Conservation (phyloP, 2,113 vertebrate species). For the Synchiropus splendidus region DNA sequence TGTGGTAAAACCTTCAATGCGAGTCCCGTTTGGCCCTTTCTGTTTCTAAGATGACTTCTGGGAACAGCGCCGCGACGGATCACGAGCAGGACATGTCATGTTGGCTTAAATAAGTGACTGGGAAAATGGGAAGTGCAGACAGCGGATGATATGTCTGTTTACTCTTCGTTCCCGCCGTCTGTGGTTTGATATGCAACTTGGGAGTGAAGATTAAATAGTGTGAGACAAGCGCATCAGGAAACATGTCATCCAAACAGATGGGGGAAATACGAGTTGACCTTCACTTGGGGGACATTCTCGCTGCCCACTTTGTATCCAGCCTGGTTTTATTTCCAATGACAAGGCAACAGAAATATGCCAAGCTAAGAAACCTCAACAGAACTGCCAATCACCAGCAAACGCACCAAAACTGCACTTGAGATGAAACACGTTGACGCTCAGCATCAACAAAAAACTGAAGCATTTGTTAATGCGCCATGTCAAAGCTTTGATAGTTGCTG, state of each 20-base stretch:
- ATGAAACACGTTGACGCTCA: too few species aligned
- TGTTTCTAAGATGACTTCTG: slow-evolving; percentile 15
- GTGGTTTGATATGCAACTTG: slow-evolving; percentile 27
- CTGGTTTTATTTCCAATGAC: slow-evolving; percentile 8
- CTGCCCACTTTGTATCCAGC: slow-evolving; percentile 9
- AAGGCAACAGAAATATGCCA: slow-evolving; percentile 11
- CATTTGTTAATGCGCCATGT: too few species aligned
- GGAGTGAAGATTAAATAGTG: slow-evolving; percentile 37
- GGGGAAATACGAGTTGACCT: slow-evolving; percentile 21
- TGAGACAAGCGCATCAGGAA: slow-evolving; percentile 23
- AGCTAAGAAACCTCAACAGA: not conserved
- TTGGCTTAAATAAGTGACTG: slow-evolving; percentile 13
- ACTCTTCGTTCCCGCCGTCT: slow-evolving; percentile 15
- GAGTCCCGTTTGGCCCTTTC: slow-evolving; percentile 3
- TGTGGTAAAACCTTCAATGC: slow-evolving; percentile 11
- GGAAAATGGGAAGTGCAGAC: slow-evolving; percentile 14
- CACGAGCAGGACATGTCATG: slow-evolving; percentile 9
- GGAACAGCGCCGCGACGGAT: slow-evolving; percentile 10
- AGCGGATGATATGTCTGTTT: slow-evolving; percentile 19
- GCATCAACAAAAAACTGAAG: too few species aligned
- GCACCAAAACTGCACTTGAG: too few species aligned
- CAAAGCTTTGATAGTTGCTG: too few species aligned
- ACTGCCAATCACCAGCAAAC: too few species aligned
- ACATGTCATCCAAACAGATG: slow-evolving; percentile 16
- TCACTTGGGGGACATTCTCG: slow-evolving; percentile 20